Evolutionary conservation across 2,888 invertebrate genomes (phyloP), one percentile per base, ranked within the genome.

Genomic region (Tipula lateralis): DNA sequence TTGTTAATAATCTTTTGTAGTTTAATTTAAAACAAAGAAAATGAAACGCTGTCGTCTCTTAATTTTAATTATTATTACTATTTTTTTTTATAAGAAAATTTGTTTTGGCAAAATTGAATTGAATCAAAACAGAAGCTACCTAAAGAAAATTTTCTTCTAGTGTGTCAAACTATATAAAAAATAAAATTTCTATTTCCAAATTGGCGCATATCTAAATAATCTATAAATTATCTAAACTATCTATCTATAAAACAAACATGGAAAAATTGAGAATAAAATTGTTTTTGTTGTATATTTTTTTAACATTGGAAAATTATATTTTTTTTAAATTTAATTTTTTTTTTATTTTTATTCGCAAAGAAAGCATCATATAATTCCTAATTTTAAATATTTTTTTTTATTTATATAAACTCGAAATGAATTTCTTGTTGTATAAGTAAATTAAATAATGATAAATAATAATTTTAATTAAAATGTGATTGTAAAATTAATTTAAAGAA

Each of bases 61-160:
- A 82, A 30, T 82, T 82, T 30, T 82, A 30, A 82, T 82, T 30
- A 82, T 80, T 80, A 29, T 80, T 66, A 6, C 5, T 5, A 13
- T 82, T 82, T 82, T 29, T 5, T 30, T 30, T 82, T 30, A 13
- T 82, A 82, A 82, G 13, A 12, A 29, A 82, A 29, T 82, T 82
- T 82, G n/a, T 82, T 82, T 82, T 82, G 82, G 82, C 82, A 30
- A 82, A 82, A 30, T 82, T 82, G 82, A 82, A 82, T 82, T 82
- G 29, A 82, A 82, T 82, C 32, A 30, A 82, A 82, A 30, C 16
- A 12, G 30, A n/a, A 30, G 2, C 32, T 29, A 30, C n/a, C 32
- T 30, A 16, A 82, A 82, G 29, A 81, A 82, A 82, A 82, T 24
- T 66, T 66, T 66, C 66, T 66, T 66, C 66, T 19, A 66, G 66